These are phyloP conservation scores for Lissocephala sabroskyi DNA, from an alignment of 2,888 invertebrate genomes.

Conservation along the genomic window DNA sequence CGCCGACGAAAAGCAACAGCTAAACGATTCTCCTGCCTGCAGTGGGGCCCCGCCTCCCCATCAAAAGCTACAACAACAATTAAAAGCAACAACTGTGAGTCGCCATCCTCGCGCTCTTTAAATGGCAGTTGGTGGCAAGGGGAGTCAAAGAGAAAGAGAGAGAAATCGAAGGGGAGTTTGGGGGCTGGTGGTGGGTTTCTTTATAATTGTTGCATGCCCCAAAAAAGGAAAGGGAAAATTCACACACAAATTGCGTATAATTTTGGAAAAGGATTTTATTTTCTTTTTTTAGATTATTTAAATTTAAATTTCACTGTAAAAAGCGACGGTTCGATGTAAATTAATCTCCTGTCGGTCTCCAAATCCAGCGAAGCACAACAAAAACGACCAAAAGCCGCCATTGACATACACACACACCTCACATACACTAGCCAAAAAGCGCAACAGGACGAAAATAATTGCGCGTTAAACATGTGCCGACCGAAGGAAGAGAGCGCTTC, in stretches of 20 bases:
- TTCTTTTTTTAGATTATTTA: not conserved
- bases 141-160: conserved; percentile 3
- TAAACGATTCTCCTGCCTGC: conserved; percentile 64
- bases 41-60: conserved; percentile 47
- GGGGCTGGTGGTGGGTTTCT: conserved; percentile 19
- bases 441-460: conserved; percentile 63
- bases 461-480: conserved; percentile 62
- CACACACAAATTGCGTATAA: not conserved
- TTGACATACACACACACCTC: conserved; percentile 6
- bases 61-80: not conserved
- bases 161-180: conserved; percentile 34
- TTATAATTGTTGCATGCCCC: conserved; percentile 56
- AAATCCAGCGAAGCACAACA: no score
- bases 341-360: no score
- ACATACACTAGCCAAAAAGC: conserved; percentile 38
- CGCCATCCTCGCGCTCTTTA: conserved; percentile 49
- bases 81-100: no score
- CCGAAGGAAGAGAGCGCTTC: not conserved
- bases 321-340: not conserved
- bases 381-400: no score
- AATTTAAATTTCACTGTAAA: not conserved
- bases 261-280: not conserved
- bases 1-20: conserved; percentile 49
- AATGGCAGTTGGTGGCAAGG: not conserved
- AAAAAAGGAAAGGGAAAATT: no score